A percentile compares a stretch with the other conserved stretches of the same genome.
Evolutionary conservation across 2,113 vertebrate species (phyloP).

Genomic region (Cinclus mexicanus): DNA sequence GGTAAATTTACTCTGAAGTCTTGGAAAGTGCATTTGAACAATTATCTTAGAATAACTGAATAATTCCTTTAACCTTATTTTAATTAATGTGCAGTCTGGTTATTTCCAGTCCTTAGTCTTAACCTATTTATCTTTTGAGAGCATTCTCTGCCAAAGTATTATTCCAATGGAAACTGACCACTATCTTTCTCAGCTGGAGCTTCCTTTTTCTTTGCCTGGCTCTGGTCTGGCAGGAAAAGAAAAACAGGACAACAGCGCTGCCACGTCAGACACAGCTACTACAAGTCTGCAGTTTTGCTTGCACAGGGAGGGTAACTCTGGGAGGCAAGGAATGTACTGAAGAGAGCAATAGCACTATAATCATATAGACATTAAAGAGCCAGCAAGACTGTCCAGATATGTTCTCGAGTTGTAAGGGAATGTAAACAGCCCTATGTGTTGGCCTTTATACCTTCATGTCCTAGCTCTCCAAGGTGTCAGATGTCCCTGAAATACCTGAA

Average conservation of each 20-base stretch:
- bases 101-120: neutral
- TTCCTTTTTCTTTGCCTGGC: neutral
- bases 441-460: neutral
- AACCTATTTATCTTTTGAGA: neutral
- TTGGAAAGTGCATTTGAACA: neutral
- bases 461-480: neutral
- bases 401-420: neutral
- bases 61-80: neutral
- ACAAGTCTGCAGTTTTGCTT: neutral
- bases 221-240: neutral
- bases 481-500: neutral
- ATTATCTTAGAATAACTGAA: neutral
- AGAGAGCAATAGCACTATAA: neutral
- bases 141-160: neutral
- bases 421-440: neutral
- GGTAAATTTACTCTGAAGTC: neutral
- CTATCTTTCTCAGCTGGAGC: neutral
- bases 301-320: neutral
- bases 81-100: neutral
- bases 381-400: neutral
- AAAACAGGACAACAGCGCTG: neutral
- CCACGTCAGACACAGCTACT: neutral
- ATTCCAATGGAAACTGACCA: neutral
- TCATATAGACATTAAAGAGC: neutral
- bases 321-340: neutral